A percentile compares a stretch with the other conserved stretches of the same genome.
Evolutionary conservation across 2,797 vertebrate species (phyloP).

Genomic region (Dromococcyx pavoninus): DNA sequence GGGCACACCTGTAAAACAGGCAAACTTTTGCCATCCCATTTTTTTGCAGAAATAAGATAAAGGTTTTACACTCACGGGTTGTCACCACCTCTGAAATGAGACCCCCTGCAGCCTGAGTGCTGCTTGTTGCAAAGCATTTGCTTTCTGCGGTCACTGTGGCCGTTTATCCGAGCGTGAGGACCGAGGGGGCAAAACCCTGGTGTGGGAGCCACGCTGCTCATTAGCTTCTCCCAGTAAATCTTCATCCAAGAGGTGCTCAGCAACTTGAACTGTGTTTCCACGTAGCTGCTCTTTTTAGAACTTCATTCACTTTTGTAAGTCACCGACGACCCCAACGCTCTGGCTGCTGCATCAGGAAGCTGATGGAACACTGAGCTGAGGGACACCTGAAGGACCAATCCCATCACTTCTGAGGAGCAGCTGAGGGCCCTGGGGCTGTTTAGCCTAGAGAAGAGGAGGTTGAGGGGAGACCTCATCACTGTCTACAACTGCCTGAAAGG

Average conservation of each 20-base stretch:
- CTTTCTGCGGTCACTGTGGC: rapidly evolving
- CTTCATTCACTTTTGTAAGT: neutral
- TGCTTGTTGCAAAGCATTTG: neutral
- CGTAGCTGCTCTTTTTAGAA: neutral
- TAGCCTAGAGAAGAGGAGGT: no score
- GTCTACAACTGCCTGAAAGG: no score
- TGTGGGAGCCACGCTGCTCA: rapidly evolving
- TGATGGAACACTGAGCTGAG: neutral
- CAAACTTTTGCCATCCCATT: neutral
- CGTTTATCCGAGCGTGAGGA: neutral
- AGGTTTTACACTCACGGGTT: neutral
- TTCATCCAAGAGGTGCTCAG: neutral
- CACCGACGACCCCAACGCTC: neutral
- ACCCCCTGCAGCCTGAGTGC: neutral
- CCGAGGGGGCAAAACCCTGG: neutral
- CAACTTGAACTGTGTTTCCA: neutral
- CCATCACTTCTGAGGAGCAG: neutral
- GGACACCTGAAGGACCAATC: neutral
- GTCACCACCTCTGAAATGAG: neutral
- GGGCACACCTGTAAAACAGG: neutral
- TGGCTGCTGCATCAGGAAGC: neutral
- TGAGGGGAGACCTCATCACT: no score
- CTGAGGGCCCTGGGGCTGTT: no score
- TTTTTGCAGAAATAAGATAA: neutral
- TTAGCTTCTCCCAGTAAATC: neutral